Base-by-base conservation (phyloP, 2,888 invertebrate genomes). In the Conchocele bisecta region DNA sequence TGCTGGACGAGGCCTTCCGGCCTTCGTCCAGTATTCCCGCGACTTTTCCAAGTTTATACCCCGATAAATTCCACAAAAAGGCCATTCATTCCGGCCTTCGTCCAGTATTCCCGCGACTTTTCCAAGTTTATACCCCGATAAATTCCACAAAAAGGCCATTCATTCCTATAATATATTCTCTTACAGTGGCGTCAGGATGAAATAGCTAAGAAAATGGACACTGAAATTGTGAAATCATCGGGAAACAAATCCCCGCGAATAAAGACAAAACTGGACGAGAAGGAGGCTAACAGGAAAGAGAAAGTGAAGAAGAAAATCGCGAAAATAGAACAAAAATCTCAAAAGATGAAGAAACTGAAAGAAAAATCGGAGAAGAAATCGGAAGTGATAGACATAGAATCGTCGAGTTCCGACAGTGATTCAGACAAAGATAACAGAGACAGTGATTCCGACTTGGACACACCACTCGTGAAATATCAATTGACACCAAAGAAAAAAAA, bases 401-500 rank as follows among this genome's bases (percentile, higher is more conserved):
- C 15, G 22, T 20, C 4, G 15, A n/a, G 58, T 20, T 68, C 57
- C 1, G 67, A 68, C 20, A 31, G 35, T 60, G 74, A 68, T 46
- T 63, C 66, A 3, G 53, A 58, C 37, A 29, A 39, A 48, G 67
- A 58, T 46, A 50, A 50, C 31, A 39, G 24, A 24, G 37, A 26
- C 13, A 50, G 28, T 37, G 57, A 57, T 20, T 50, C 79, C 3
- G 84, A 85, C 51, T 83, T 81, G 2, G 83, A 86, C 60, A 79
- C 79, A 9, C 87, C 85, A 9, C 65, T 87, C 37, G 69, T 87
- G 24, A 83, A 79, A 67, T 67, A 26, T 65, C 70, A 83, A 35
- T 46, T 70, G 41, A 79, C 79, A 2, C 83, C 84, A 20, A 76
- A 81, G 53, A 83, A 82, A 73, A 81, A 79, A 22, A 66, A 68